Percentiles rank a stretch among this genome's conserved stretches.
These are phyloP conservation scores for Thecophora atra DNA, from an alignment of 2,888 invertebrate species.

Conservation along the genomic window DNA sequence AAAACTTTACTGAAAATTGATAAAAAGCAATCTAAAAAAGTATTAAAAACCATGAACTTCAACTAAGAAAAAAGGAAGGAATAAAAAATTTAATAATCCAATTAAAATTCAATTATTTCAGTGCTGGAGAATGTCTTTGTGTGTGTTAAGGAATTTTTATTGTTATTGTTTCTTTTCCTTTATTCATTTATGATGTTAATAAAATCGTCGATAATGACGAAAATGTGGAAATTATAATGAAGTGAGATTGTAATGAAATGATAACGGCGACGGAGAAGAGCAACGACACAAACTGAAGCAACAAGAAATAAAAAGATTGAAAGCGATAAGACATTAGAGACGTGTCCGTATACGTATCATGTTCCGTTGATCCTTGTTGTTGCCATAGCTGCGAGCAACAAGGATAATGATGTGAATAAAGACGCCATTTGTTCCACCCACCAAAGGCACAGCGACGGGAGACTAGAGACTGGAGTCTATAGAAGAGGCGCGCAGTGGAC, in stretches of 20 bases:
- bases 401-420: constrained; percentile 3
- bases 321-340: too few relatives aligned
- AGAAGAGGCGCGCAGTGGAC: background rate
- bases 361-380: background rate
- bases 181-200: too few relatives aligned
- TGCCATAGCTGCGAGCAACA: background rate
- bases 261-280: background rate
- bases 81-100: background rate
- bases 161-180: too few relatives aligned
- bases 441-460: background rate
- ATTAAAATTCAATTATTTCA: background rate
- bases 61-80: background rate
- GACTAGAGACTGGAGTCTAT: too few relatives aligned
- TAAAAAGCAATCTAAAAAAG: background rate
- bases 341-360: too few relatives aligned
- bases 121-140: too few relatives aligned
- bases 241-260: background rate
- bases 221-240: too few relatives aligned
- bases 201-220: too few relatives aligned
- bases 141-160: too few relatives aligned
- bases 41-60: background rate
- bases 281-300: background rate
- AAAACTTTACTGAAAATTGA: background rate
- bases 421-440: background rate
- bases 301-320: too few relatives aligned